A percentile compares a stretch with the other conserved stretches of the same genome.
Evolutionary conservation across 2,888 invertebrate species (phyloP).

Genomic region (Dynastes grantii): DNA sequence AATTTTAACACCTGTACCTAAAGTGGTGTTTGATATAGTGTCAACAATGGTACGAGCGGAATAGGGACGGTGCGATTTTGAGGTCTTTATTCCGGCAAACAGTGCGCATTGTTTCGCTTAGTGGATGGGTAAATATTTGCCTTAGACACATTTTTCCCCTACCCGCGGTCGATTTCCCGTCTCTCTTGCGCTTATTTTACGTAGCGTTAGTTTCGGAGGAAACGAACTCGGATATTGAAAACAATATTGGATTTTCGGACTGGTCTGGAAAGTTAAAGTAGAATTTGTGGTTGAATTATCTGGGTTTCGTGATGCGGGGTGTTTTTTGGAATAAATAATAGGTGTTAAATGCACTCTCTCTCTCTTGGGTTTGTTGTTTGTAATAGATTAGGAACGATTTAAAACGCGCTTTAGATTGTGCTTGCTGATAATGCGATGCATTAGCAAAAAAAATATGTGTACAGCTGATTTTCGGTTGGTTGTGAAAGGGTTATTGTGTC

Average conservation of each 20-base stretch:
- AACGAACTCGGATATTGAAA: background rate
- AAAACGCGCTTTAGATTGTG: constrained; percentile 2
- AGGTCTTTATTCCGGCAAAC: constrained; percentile 49
- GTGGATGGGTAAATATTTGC: constrained; percentile 49
- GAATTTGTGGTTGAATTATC: constrained; percentile 9
- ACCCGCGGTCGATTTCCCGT: background rate
- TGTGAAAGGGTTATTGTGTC: no score
- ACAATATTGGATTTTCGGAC: background rate
- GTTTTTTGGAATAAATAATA: constrained; percentile 1
- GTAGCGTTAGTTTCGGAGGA: background rate
- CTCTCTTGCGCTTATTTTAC: background rate
- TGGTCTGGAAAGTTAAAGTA: background rate
- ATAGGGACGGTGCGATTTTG: constrained; percentile 45
- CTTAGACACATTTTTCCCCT: constrained; percentile 20
- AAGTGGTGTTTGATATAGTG: constrained; percentile 47
- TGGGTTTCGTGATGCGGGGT: background rate
- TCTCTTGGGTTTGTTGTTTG: constrained; percentile 2
- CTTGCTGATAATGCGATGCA: background rate
- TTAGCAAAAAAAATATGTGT: constrained; percentile 2
- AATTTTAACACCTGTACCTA: constrained; percentile 47
- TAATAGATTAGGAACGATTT: background rate
- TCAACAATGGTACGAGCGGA: constrained; percentile 24
- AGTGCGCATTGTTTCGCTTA: constrained; percentile 47
- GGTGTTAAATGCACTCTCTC: background rate
- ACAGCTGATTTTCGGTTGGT: no score